phyloP scores from a whole-genome alignment of 2,888 invertebrate genomes.

The Caenorhabditis sp. region DNA sequence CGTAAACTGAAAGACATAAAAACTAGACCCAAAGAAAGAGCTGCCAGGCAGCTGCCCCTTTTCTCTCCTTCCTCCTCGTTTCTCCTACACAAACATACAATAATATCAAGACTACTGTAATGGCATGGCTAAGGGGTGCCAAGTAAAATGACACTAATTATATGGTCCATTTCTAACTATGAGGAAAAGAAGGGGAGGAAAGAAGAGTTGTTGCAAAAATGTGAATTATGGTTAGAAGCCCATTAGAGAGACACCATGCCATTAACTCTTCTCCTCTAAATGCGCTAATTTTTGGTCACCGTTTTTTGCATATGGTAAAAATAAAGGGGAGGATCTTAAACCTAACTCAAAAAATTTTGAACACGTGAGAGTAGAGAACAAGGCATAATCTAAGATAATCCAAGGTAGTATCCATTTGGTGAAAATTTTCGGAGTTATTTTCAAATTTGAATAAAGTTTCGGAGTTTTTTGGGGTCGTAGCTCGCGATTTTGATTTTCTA shows the following conservation, averaged over 20 bases:
- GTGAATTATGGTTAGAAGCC: neutral
- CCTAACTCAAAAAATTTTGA: no score
- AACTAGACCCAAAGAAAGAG: constrained; percentile 17
- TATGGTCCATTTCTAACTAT: neutral
- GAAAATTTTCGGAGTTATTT: no score
- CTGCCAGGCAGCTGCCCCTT: constrained; percentile 32
- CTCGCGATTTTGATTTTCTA: no score
- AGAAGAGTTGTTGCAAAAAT: neutral
- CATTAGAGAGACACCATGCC: neutral
- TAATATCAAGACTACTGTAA: constrained; percentile 30
- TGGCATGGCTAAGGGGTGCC: constrained; percentile 29
- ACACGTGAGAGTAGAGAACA: no score
- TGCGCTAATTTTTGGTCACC: neutral
- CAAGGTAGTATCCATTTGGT: no score
- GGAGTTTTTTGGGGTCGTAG: no score
- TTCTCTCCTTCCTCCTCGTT: neutral
- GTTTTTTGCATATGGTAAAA: neutral
- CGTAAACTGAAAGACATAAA: constrained; percentile 43
- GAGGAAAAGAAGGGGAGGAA: neutral
- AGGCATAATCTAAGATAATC: no score
- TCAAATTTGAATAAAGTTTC: no score
- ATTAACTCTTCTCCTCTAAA: constrained; percentile 1
- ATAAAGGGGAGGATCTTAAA: no score
- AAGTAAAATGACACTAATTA: constrained; percentile 12
- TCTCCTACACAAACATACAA: constrained; percentile 19